Evolutionary conservation across 53 echinoderm and acorn worm genomes (phyloP).

Genomic region (Holothuria leucospilota): DNA sequence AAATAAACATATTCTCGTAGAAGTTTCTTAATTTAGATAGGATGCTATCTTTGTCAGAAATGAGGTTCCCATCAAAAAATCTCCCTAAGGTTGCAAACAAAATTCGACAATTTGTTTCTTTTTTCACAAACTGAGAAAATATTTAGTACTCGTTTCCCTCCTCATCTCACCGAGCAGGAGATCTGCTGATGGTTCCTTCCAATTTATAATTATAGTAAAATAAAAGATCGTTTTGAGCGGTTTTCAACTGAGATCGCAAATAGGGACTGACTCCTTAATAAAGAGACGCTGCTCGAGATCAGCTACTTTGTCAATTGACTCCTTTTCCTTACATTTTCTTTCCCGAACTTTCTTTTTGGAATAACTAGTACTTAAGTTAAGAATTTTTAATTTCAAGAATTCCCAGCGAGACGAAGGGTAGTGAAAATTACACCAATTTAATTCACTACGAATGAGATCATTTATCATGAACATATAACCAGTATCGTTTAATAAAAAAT

Average conservation of each 20-base stretch:
- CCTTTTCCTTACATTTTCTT: neutral
- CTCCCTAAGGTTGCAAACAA: neutral
- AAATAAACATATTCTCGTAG: neutral
- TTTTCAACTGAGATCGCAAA: neutral
- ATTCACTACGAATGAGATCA: neutral
- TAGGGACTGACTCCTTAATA: neutral
- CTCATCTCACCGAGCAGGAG: constrained; percentile 9
- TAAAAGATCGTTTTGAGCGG: constrained; percentile 8
- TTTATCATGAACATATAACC: neutral
- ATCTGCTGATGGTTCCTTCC: constrained; percentile 1
- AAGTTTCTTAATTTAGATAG: neutral
- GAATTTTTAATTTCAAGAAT: neutral
- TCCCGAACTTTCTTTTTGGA: neutral
- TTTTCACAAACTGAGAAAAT: neutral
- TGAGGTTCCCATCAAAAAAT: no score
- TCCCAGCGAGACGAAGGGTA: neutral
- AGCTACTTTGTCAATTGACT: neutral
- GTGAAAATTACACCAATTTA: no score
- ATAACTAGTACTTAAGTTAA: neutral
- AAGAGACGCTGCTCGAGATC: neutral
- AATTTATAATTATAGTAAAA: constrained; percentile 4
- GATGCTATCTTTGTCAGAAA: no score
- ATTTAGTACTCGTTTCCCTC: constrained; percentile 27
- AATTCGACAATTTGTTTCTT: neutral
- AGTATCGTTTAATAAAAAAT: neutral